These are phyloP conservation scores for Parotocinclus haroldoi DNA, from an alignment of 2,797 vertebrate species.

Conservation along the genomic window DNA sequence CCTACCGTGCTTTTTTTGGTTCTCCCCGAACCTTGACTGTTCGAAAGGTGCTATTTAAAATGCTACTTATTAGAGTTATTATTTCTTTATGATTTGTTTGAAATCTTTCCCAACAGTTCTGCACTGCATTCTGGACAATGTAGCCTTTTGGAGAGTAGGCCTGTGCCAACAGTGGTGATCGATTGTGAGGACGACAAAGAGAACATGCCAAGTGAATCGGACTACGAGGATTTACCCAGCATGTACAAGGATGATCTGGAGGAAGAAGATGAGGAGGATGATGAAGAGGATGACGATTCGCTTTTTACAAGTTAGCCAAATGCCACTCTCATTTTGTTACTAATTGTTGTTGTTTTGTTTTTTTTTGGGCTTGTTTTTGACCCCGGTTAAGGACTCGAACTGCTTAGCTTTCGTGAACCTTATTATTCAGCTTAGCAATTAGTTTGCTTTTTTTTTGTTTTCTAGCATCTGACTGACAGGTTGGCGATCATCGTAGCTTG, in stretches of 20 bases:
- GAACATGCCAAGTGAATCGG: slow-evolving; percentile 91
- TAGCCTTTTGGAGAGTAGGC: slow-evolving; percentile 82
- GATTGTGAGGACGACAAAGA: slow-evolving; percentile 98
- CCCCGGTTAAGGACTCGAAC: no score
- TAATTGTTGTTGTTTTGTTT: background rate
- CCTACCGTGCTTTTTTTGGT: no score
- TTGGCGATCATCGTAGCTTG: no score
- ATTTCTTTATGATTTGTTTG: background rate
- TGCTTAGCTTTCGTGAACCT: no score
- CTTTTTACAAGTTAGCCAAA: slow-evolving; percentile 82
- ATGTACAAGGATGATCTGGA: slow-evolving; percentile 90
- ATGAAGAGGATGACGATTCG: slow-evolving; percentile 79
- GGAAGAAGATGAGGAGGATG: slow-evolving; percentile 85
- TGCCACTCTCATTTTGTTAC: background rate
- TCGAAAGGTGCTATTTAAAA: no score
- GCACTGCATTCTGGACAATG: slow-evolving; percentile 68
- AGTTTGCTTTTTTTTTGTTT: no score
- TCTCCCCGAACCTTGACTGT: background rate
- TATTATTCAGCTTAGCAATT: no score
- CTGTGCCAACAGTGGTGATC: slow-evolving; percentile 90
- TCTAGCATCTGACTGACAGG: no score
- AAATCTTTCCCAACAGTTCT: slow-evolving; percentile 15
- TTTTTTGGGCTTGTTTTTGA: background rate
- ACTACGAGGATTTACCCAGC: slow-evolving; percentile 92
- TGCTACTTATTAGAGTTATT: background rate